phyloP scores from a whole-genome alignment of 2,113 vertebrate genomes.

The Lepisosteus oculatus region DNA sequence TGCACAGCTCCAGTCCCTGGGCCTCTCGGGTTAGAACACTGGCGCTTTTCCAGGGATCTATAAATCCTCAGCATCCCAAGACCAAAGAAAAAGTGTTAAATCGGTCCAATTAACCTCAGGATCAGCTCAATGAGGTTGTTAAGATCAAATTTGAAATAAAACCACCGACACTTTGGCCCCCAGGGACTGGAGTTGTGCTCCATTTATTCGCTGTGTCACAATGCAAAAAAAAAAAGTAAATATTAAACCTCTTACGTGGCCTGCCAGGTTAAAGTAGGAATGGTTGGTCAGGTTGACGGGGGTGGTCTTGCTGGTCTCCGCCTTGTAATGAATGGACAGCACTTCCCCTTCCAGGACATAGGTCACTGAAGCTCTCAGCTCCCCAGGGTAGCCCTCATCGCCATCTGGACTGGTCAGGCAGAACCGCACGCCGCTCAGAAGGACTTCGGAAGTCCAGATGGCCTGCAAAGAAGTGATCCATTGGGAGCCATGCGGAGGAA shows the following conservation, averaged over 20 bases:
- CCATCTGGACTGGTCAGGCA: constrained; percentile 77
- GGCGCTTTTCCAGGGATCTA: too few species aligned
- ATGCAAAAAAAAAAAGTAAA: too few species aligned
- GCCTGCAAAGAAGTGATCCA: constrained; percentile 59
- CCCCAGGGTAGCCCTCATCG: constrained; percentile 90
- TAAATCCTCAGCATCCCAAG: too few species aligned
- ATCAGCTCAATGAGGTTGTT: too few species aligned
- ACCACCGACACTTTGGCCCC: too few species aligned
- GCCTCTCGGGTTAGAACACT: too few species aligned
- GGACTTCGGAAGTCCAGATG: constrained; percentile 73
- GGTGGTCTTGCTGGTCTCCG: constrained; percentile 73
- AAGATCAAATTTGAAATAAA: too few species aligned
- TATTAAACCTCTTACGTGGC: constrained; percentile 69
- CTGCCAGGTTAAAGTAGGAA: constrained; percentile 88
- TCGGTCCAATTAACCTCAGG: too few species aligned
- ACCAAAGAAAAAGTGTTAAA: too few species aligned
- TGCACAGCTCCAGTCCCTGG: too few species aligned
- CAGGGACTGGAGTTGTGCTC: too few species aligned
- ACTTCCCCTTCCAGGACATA: constrained; percentile 75
- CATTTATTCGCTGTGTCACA: too few species aligned
- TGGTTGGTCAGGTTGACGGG: constrained; percentile 92
- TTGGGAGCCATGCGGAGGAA: neutral
- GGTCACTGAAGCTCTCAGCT: constrained; percentile 77
- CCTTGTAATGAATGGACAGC: constrained; percentile 74
- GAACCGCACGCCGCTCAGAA: constrained; percentile 74